A percentile compares a stretch with the other conserved stretches of the same genome.
These are phyloP conservation scores for Chamaea fasciata DNA, from an alignment of 2,113 vertebrate species.

Conservation along the genomic window DNA sequence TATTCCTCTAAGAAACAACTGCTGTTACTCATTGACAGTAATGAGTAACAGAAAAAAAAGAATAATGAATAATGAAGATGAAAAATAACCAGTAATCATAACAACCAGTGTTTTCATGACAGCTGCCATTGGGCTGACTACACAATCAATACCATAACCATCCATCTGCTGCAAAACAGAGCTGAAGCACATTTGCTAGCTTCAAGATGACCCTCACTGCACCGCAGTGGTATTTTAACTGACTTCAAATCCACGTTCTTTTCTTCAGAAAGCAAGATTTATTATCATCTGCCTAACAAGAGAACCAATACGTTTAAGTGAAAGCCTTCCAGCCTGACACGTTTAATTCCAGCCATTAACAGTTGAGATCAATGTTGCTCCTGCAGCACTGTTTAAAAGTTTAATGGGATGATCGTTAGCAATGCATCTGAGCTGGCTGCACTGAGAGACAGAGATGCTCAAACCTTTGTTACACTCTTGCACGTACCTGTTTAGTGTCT, in stretches of 20 bases:
- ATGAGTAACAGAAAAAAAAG: neutral
- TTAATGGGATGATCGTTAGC: slow-evolving; percentile 44
- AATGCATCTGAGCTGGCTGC: neutral
- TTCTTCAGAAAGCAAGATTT: neutral
- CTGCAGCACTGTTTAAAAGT: slow-evolving; percentile 40
- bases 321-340: neutral
- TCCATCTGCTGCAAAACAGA: neutral
- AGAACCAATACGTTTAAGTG: neutral
- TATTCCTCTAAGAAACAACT: neutral
- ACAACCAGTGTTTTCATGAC: neutral
- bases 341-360: neutral
- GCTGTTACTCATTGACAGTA: neutral
- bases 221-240: neutral
- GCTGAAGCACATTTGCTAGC: neutral
- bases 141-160: neutral
- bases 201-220: neutral
- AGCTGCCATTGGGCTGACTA: neutral
- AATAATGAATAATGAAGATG: neutral
- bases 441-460: neutral
- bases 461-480: neutral
- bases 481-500: neutral
- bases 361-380: slow-evolving; percentile 33
- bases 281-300: neutral
- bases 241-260: neutral
- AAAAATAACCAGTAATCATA: neutral